These are phyloP conservation scores for Bembecia ichneumoniformis DNA, from an alignment of 2,888 invertebrate species.

Conservation along the genomic window DNA sequence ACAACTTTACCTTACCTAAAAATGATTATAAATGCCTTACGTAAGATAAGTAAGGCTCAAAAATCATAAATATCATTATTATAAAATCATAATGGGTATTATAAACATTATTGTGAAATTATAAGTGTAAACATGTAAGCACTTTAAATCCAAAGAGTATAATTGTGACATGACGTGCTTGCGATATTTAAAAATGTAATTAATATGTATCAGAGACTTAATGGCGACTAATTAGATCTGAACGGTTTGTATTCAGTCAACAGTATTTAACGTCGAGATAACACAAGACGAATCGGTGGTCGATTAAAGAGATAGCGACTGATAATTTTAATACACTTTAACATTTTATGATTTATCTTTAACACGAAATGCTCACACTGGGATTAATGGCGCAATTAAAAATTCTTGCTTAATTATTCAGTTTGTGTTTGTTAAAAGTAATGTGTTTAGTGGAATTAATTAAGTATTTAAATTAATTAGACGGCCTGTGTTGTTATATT, in stretches of 20 bases:
- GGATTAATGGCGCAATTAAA: neutral
- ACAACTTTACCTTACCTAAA: too few relatives aligned
- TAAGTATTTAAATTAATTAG: too few relatives aligned
- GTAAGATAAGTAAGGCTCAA: too few relatives aligned
- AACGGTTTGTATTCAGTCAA: conserved; percentile 25
- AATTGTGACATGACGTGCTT: conserved; percentile 1
- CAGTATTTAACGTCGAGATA: conserved; percentile 18
- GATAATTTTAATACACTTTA: neutral
- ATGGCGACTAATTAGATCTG: conserved; percentile 42
- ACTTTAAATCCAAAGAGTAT: too few relatives aligned
- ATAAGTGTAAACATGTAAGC: too few relatives aligned
- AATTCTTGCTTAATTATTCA: neutral
- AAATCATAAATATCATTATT: too few relatives aligned
- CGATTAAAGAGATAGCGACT: conserved; percentile 4
- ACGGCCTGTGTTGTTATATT: too few relatives aligned
- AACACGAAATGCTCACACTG: neutral
- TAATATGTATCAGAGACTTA: conserved; percentile 43
- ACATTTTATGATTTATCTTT: neutral
- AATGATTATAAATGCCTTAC: too few relatives aligned
- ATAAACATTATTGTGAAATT: too few relatives aligned
- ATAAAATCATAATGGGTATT: too few relatives aligned
- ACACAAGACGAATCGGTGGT: conserved; percentile 17
- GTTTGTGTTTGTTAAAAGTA: too few relatives aligned
- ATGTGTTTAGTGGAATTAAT: too few relatives aligned
- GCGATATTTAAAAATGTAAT: conserved; percentile 19